Evolutionary conservation across 2,797 vertebrate genomes (phyloP), one percentile per base, ranked within the genome.

Genomic region (Poecilia gillii): DNA sequence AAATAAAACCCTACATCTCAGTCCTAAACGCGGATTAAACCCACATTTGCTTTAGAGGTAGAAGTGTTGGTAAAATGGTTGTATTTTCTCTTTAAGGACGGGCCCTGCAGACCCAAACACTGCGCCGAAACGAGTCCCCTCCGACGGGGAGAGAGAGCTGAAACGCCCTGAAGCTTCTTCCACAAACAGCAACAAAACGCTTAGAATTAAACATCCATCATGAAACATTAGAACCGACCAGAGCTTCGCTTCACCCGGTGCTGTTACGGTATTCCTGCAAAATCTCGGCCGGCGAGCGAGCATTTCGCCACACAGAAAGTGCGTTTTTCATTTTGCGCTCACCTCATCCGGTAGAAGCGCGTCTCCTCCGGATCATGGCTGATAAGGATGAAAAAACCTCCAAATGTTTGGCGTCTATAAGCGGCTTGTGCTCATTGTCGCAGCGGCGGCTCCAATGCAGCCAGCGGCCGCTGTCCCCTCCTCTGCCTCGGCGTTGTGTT

Each of bases 311-410:
- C 45, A 0, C 6, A 78, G 14, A 49, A 75, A 53, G 71, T 1
- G 74, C 79, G 25, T 11, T 80, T 81, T 46, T 2, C 4, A 12
- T 20, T 36, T 7, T 6, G 39, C 3, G 9, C 91, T 92, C 87
- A 93, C 93, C 91, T 94, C 90, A 92, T 89, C 73, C 85, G 86
- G 68, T 25, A 39, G 76, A 25, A 12, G 51, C 6, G 51, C 3
- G 74, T 12, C 59, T 73, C 41, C 6, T 72, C 46, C 33, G 72
- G 4, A 23, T 25, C 86, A 75, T 85, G 25, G 0, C 13, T 4
- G 8, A 39, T 23, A 13, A 16, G 53, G 5, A 75, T 23, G 2
- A 23, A 51, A 12, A 20, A 36, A 13, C n/a, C 55, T 55, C 36
- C 33, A 36, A 16, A 23, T n/a, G 3, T 49, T 59, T 55, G 66